Percentiles rank a stretch among this genome's conserved stretches.
Conservation (phyloP, 2,113 vertebrate genomes). For the Catharus bicknelli region DNA sequence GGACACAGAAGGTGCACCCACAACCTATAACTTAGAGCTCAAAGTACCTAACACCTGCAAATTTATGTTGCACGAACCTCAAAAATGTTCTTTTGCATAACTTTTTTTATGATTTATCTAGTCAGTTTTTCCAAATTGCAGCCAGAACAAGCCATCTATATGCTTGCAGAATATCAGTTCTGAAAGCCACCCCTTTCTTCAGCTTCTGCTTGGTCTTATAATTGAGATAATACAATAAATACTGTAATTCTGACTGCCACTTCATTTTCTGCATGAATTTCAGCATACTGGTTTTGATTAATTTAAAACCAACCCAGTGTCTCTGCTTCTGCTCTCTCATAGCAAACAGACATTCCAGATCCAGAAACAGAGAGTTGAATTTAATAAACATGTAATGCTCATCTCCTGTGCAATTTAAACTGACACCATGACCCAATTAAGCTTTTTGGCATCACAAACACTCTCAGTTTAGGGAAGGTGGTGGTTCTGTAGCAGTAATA, state of each 20-base stretch:
- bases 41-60: neutral
- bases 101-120: neutral
- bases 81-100: neutral
- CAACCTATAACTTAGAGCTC: neutral
- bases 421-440: constrained; percentile 33
- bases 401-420: neutral
- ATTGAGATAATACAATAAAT: neutral
- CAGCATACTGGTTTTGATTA: neutral
- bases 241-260: neutral
- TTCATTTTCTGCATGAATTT: constrained; percentile 24
- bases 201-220: neutral
- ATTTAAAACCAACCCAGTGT: neutral
- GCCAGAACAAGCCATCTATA: neutral
- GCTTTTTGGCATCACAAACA: constrained; percentile 11
- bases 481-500: neutral
- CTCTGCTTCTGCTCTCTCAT: neutral
- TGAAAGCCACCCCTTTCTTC: neutral
- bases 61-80: neutral
- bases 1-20: neutral
- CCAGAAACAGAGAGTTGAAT: constrained; percentile 21
- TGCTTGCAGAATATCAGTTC: neutral
- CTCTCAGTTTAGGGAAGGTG: neutral
- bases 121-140: neutral
- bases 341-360: neutral
- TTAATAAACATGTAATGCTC: constrained; percentile 30